Evolutionary conservation across 2,888 invertebrate species (phyloP), one percentile per base, ranked within the genome.

Genomic region (Phortica okadai): DNA sequence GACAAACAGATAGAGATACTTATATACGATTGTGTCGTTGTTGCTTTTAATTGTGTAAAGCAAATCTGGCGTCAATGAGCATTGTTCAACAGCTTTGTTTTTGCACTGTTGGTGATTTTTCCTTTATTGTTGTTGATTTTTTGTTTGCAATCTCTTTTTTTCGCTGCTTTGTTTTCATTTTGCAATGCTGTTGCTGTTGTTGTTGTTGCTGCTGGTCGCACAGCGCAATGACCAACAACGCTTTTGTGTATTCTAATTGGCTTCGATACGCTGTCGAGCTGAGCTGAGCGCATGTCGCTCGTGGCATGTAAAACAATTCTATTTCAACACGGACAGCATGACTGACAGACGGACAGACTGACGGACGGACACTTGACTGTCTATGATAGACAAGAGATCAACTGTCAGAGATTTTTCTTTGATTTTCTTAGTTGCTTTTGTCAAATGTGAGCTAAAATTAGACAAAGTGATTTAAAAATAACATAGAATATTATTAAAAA

Each of bases 141-240:
- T 7, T 16, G 16, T 6, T n/a, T 59, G 14, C 21, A 59, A 16
- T 59, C 7, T n/a, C 16, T 59, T 59, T 11, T 21, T 3, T 59
- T 2, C 7, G 59, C 21, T 16, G 59, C 59, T 59, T 50, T 10
- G 16, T 59, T 59, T 59, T 59, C n/a, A 33, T 33, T 33, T 33
- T 33, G 33, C 33, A 54, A 14, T 69, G 69, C 5, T 50, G 69
- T 16, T 50, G 72, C 74, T 75, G 42, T 73, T 67, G 78, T 74
- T 67, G 81, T 73, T 66, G 7, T 66, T 66, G 66, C 21, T 66
- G 66, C 21, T 78, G 72, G 84, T 82, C 87, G 82, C 79, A 86
- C 84, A 84, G 88, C 85, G 82, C 81, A 75, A 74, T 45, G 75
- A 74, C 66, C 80, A 75, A 67, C 76, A 76, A 81, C 83, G 75